These are phyloP conservation scores for Pangasius sanitwongsei DNA, from an alignment of 2,797 vertebrate species.

Conservation along the genomic window DNA sequence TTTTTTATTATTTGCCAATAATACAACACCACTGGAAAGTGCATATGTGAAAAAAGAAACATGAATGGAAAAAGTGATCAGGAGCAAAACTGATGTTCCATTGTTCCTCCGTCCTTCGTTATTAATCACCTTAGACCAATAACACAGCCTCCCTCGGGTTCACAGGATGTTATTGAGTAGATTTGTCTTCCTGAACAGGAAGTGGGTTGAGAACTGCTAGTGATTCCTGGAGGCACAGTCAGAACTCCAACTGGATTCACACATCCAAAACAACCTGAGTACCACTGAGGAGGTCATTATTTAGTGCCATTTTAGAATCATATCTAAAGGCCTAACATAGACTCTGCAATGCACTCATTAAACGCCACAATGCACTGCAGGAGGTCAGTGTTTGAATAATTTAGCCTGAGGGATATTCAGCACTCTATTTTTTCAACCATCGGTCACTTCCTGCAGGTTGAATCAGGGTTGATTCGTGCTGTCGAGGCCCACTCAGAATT, in stretches of 20 bases:
- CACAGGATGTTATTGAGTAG: slow-evolving; percentile 14
- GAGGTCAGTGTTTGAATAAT: not conserved
- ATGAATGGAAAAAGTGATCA: not conserved
- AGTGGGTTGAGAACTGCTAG: slow-evolving; percentile 30
- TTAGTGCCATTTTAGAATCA: not conserved
- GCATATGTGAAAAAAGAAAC: not conserved
- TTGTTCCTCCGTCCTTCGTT: slow-evolving; percentile 5
- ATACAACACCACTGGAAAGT: not conserved
- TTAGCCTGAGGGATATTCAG: not conserved
- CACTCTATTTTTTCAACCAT: not conserved
- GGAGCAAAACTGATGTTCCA: slow-evolving; percentile 19
- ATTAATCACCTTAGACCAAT: slow-evolving; percentile 12
- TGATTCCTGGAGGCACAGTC: slow-evolving; percentile 23
- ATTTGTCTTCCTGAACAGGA: slow-evolving; percentile 33
- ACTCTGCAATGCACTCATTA: not conserved
- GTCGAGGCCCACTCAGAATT: not conserved
- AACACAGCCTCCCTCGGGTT: not conserved
- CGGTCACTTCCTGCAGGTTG: too few relatives aligned
- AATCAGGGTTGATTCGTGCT: not conserved
- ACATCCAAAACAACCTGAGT: not conserved
- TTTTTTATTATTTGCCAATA: not conserved
- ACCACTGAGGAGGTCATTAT: not conserved
- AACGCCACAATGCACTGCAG: not conserved
- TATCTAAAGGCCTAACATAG: not conserved
- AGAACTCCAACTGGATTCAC: not conserved